Conservation (phyloP, 2,888 invertebrate genomes). For the Tridacna gigas region DNA sequence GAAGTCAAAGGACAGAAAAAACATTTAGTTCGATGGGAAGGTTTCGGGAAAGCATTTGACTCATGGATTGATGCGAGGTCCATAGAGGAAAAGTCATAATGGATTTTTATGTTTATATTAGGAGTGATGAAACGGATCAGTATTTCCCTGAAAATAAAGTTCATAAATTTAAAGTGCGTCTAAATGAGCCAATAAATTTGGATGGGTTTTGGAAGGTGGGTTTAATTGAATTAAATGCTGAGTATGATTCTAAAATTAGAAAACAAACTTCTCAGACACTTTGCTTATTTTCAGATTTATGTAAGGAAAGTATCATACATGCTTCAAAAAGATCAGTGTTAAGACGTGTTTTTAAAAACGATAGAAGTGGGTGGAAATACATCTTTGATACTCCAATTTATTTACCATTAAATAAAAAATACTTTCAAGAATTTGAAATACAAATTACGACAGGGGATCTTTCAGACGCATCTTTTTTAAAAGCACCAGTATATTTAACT, state of each 20-base stretch:
- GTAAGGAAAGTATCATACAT: slow-evolving; percentile 17
- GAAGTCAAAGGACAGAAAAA: slow-evolving; percentile 43
- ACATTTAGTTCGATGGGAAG: slow-evolving; percentile 45
- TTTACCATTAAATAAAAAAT: slow-evolving; percentile 19
- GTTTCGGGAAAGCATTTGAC: slow-evolving; percentile 37
- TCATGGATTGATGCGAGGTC: slow-evolving; percentile 42
- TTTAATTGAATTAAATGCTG: slow-evolving; percentile 7
- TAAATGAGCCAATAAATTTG: slow-evolving; percentile 14
- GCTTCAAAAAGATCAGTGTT: slow-evolving; percentile 10
- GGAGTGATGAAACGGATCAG: slow-evolving; percentile 36
- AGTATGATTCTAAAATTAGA: background rate
- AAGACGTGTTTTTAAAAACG: slow-evolving; percentile 15
- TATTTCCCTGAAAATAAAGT: slow-evolving; percentile 42
- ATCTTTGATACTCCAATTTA: background rate
- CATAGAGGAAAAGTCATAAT: slow-evolving; percentile 47
- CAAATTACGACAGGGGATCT: background rate
- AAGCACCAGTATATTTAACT: background rate
- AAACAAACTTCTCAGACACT: background rate
- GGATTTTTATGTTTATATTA: slow-evolving; percentile 42
- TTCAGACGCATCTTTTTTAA: background rate
- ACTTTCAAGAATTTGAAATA: slow-evolving; percentile 19
- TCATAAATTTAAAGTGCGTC: slow-evolving; percentile 42
- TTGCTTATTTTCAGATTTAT: slow-evolving; percentile 6
- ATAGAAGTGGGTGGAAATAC: slow-evolving; percentile 4
- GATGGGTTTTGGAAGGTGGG: slow-evolving; percentile 12